These are phyloP conservation scores for Salvelinus sp. DNA, from an alignment of 2,113 vertebrate species.

Conservation along the genomic window DNA sequence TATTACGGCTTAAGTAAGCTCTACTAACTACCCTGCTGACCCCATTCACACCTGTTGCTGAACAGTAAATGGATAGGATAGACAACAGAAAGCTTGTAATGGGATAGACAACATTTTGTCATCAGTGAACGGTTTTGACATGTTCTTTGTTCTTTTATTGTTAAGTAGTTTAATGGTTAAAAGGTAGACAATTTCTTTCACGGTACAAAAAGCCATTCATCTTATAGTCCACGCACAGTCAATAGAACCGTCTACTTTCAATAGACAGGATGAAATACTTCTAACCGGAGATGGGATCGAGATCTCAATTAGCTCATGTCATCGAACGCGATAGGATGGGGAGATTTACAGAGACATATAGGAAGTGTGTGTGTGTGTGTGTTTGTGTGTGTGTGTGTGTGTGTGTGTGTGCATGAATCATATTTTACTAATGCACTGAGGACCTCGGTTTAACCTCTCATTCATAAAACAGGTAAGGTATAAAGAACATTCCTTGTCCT, in stretches of 20 bases:
- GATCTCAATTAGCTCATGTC: slow-evolving; percentile 11
- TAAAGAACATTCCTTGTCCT: not conserved
- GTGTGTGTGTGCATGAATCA: not conserved
- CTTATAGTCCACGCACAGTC: not conserved
- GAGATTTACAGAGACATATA: not conserved
- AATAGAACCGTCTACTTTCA: not conserved
- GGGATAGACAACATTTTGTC: not conserved
- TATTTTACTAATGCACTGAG: not conserved
- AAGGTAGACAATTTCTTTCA: not conserved
- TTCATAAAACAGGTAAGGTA: not conserved
- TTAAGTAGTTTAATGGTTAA: not conserved
- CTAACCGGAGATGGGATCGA: not conserved
- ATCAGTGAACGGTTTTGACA: too few relatives aligned
- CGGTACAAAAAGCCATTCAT: not conserved
- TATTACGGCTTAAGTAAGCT: not conserved
- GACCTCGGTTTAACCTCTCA: slow-evolving; percentile 26
- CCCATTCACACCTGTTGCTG: not conserved
- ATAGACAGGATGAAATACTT: not conserved
- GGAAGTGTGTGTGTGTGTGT: not conserved
- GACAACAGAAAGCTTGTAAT: not conserved
- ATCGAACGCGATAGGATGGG: not conserved
- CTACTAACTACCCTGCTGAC: not conserved
- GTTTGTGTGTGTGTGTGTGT: not conserved
- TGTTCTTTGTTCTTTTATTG: too few relatives aligned
- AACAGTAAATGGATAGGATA: not conserved